Conservation (phyloP, 2,113 vertebrate species). For the Pomatostomus ruficeps region DNA sequence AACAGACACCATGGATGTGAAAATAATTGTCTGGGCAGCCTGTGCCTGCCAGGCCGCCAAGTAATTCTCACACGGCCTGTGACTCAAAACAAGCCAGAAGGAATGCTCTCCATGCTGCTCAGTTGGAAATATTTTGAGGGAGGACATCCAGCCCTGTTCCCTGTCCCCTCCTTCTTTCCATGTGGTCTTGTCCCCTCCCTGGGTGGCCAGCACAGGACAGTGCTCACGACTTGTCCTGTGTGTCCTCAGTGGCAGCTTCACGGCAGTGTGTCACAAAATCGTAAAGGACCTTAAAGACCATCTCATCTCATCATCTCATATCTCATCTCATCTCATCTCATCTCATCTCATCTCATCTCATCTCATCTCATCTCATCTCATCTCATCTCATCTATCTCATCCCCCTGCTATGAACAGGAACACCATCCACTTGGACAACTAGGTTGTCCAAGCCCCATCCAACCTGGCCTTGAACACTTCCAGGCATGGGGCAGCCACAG, state of each 20-base stretch:
- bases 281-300: neutral
- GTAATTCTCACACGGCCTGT: slow-evolving; percentile 4
- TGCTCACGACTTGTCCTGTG: neutral
- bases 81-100: slow-evolving; percentile 16
- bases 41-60: slow-evolving; percentile 17
- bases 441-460: neutral
- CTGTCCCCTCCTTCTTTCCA: fast-evolving
- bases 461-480: fast-evolving
- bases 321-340: neutral
- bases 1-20: slow-evolving; percentile 1
- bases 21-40: slow-evolving; percentile 47
- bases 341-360: neutral
- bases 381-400: neutral
- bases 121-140: neutral
- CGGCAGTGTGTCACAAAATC: neutral
- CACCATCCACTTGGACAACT: fast-evolving
- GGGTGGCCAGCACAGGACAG: fast-evolving
- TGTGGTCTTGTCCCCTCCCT: neutral
- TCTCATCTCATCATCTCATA: neutral
- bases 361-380: neutral
- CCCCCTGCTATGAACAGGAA: neutral
- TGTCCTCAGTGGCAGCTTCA: neutral
- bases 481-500: neutral
- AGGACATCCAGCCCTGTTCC: neutral
- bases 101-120: neutral